phyloP scores from a whole-genome alignment of 2,113 vertebrate species.

The Haliaeetus leucogaster region DNA sequence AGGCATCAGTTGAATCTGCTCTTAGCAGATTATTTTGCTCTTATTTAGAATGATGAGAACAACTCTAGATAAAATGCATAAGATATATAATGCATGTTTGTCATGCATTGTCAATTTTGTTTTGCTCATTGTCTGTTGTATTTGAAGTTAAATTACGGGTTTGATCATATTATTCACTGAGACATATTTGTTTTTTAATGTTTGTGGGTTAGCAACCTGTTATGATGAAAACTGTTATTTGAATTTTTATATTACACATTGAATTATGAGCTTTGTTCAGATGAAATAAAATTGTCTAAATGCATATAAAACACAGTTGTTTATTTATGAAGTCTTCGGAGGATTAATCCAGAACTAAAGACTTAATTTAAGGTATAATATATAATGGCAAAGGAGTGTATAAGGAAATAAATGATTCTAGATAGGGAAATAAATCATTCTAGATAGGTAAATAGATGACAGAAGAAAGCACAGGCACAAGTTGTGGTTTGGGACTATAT shows the following conservation, averaged over 20 bases:
- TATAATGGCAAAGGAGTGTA: not conserved
- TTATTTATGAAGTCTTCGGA: not conserved
- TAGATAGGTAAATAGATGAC: not conserved
- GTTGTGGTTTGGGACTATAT: not conserved
- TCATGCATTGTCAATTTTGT: constrained; percentile 23
- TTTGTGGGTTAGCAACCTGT: not conserved
- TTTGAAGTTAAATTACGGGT: constrained; percentile 49
- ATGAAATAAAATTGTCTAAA: not conserved
- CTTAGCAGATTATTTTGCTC: not conserved
- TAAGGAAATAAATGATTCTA: not conserved
- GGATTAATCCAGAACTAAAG: not conserved
- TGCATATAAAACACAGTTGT: not conserved
- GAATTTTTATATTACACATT: not conserved
- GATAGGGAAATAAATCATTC: not conserved
- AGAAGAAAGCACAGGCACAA: not conserved
- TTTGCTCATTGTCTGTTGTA: constrained; percentile 12
- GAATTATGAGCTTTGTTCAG: not conserved
- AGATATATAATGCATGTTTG: not conserved
- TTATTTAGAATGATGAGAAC: not conserved
- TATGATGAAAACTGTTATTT: not conserved
- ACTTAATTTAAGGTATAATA: not conserved
- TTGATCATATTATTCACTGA: constrained; percentile 44
- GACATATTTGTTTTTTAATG: not conserved
- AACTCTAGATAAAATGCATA: not conserved
- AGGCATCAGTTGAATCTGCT: not conserved